Evolutionary conservation across 1,140 invertebrate species (phyloP), one percentile per base, ranked within the genome.

Genomic region (Cotesia typhae): DNA sequence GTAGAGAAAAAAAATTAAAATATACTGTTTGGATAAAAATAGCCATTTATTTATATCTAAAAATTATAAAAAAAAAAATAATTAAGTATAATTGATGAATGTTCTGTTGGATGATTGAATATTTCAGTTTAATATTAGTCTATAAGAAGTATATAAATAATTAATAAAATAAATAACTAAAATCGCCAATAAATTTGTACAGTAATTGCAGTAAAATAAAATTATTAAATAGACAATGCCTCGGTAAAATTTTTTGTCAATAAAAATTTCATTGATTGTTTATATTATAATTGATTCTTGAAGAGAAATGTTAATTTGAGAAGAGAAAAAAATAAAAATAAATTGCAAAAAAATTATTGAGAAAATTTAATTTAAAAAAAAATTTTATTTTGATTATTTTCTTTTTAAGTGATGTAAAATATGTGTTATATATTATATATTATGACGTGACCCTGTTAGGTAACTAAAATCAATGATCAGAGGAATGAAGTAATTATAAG

Each of bases 381-480:
- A 71, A 74, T 59, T 71, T 67, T 74, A 10, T 20, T 59, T 59
- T 12, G 6, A 20, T 20, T 4, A 14, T 28, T 59, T 20, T 57
- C 28, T 74, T 53, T 60, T 65, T 57, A 64, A 38, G 64, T 35
- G 20, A 71, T 71, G 20, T 35, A 65, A 60, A 63, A 64, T 10
- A 14, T 28, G 17, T 71, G 51, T 71, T 37, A 37, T 35, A 36
- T 47, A 47, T 71, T 37, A 37, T 35, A 36, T 47, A 47, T 37
- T 57, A 72, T 36, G 67, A 69, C 55, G 66, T 64, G 66, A 67
- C 51, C 51, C 41, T 51, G 60, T 76, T 76, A 76, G 75, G 53
- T 76, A 72, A 66, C 63, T 51, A 74, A 61, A 71, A 76, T 74
- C 73, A 69, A 70, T 69, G 67, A 74, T 67, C 17, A 51, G 64